phyloP scores from a whole-genome alignment of 2,888 invertebrate genomes.

The Beris chalybata region DNA sequence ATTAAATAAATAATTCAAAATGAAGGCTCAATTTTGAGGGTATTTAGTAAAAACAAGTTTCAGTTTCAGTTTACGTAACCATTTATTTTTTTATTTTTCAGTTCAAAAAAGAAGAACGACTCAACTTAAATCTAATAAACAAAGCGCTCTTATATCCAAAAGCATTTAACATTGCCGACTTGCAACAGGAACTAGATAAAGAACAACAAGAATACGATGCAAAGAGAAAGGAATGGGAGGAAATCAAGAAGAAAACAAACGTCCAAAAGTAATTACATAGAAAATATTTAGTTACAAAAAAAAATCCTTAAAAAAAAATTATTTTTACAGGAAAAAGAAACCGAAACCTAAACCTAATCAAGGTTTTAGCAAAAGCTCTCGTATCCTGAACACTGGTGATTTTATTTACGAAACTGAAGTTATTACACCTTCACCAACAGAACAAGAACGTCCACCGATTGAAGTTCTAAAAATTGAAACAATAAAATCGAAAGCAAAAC shows the following conservation, averaged over 20 bases:
- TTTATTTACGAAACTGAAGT: conserved; percentile 36
- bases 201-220: conserved; percentile 53
- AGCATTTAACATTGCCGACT: conserved; percentile 67
- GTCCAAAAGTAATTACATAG: conserved; percentile 4
- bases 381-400: conserved; percentile 36
- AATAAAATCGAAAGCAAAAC: too few relatives aligned
- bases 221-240: conserved; percentile 45
- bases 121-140: conserved; percentile 72
- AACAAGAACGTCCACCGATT: neutral
- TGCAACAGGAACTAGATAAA: conserved; percentile 61
- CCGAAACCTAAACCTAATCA: conserved; percentile 37
- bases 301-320: conserved; percentile 37
- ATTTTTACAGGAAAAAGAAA: conserved; percentile 42
- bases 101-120: conserved; percentile 88
- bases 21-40: too few relatives aligned
- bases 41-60: too few relatives aligned
- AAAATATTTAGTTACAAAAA: conserved; percentile 2
- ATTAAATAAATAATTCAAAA: too few relatives aligned
- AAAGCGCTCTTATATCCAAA: conserved; percentile 72
- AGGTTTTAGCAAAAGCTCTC: conserved; percentile 19
- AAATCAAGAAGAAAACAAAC: conserved; percentile 41
- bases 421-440: neutral
- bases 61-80: too few relatives aligned
- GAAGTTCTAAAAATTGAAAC: too few relatives aligned
- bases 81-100: conserved; percentile 42